These are phyloP conservation scores for Crypturellus undulatus DNA, from an alignment of 2,113 vertebrate genomes.

Conservation along the genomic window DNA sequence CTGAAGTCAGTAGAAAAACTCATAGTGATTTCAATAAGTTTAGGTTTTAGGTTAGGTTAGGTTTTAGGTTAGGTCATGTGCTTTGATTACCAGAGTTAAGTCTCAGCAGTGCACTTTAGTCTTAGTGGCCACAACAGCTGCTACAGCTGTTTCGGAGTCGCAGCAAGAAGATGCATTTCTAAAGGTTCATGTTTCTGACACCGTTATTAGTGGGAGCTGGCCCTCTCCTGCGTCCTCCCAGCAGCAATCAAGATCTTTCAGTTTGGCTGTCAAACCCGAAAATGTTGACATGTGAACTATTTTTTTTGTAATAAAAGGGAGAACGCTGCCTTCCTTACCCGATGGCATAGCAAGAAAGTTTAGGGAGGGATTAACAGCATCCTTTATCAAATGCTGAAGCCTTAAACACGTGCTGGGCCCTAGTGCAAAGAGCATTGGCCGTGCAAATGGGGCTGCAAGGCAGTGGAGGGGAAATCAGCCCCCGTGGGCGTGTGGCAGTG, in stretches of 20 bases:
- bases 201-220: background rate
- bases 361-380: background rate
- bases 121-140: background rate
- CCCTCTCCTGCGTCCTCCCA: background rate
- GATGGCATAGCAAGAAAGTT: background rate
- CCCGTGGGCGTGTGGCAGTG: background rate
- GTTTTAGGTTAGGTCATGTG: background rate
- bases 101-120: background rate
- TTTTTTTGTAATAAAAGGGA: background rate
- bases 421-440: background rate
- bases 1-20: background rate
- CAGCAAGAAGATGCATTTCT: background rate
- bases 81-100: background rate
- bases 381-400: background rate
- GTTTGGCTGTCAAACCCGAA: background rate
- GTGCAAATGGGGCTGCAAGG: background rate
- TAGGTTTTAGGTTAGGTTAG: accelerated
- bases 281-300: background rate
- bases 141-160: background rate
- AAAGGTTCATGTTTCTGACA: background rate
- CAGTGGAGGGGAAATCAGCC: background rate
- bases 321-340: background rate
- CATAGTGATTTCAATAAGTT: background rate
- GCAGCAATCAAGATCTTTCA: accelerated
- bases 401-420: accelerated